Evolutionary conservation across 2,113 vertebrate species (phyloP), one percentile per base, ranked within the genome.

Genomic region (Gymnocephalus cernua): DNA sequence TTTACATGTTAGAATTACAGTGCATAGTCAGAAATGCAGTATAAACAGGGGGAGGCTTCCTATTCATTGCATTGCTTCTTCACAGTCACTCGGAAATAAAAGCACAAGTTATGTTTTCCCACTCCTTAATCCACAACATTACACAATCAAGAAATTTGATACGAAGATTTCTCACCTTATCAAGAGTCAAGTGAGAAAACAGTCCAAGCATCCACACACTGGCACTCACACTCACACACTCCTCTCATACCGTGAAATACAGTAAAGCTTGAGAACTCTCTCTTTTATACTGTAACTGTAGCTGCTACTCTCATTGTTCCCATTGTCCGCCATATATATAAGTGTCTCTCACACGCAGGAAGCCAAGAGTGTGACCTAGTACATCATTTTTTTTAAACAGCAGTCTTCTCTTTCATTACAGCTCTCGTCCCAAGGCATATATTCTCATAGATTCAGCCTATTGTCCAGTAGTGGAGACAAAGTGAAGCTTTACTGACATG

Each of bases 251-350:
- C 62, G 1, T 32, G 25, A 88, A 57, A 57, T 27, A 35, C 45
- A 63, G 45, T 23, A 35, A 56, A 50, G 44, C 45, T 69, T 86
- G 80, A 78, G 69, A 83, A 77, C 54, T 41, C 73, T 72, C 27
- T 68, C 82, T 88, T 94, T 94, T 95, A 95, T 95, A 94, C 47
- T 75, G 76, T 87, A 68, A 86, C 80, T 44, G 70, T 68, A 88
- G 63, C 82, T 85, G 29, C 61, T 80, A 67, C 69, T 62, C 5
- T 77, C 78, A 83, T 93, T 91, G 82, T 91, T 61, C 69, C 44
- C 59, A 72, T 90, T 68, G 27, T 68, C 65, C 6, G 1, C 32
- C n/a, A 74, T 85, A 82, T 63, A 84, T 70, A 35, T 66, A 74
- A 89, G 50, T 64, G 73, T 79, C 69, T 85, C 68, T 79, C 66